Percentiles rank a stretch among this genome's conserved stretches.
Evolutionary conservation across 2,113 vertebrate genomes (phyloP).

Genomic region (Hylia prasina): DNA sequence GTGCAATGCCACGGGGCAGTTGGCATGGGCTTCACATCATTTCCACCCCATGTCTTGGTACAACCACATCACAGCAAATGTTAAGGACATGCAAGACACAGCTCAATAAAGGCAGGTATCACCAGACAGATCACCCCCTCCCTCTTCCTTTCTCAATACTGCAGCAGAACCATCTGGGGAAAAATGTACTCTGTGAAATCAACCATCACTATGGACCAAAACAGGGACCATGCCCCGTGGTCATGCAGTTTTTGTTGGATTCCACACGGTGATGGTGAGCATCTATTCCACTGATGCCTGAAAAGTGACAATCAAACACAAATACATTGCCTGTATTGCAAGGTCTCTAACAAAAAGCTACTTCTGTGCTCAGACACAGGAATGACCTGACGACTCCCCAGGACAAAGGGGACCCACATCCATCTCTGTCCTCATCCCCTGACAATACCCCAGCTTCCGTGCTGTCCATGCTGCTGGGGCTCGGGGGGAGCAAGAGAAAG

Average conservation of each 20-base stretch:
- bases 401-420: neutral
- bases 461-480: neutral
- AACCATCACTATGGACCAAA: neutral
- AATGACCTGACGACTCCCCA: neutral
- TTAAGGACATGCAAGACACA: neutral
- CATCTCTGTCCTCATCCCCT: neutral
- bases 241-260: neutral
- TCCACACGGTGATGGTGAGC: fast-evolving
- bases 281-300: neutral
- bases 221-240: neutral
- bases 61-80: neutral
- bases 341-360: neutral
- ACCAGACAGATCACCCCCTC: neutral
- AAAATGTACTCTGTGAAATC: neutral
- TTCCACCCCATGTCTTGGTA: neutral
- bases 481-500: neutral
- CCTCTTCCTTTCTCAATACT: neutral
- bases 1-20: neutral
- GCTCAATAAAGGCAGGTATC: neutral
- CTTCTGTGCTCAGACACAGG: neutral
- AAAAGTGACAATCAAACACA: neutral
- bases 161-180: neutral
- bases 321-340: neutral
- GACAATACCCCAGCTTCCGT: fast-evolving
- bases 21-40: neutral